Percentiles rank a stretch among this genome's conserved stretches.
Evolutionary conservation across 1,140 invertebrate species (phyloP).

Genomic region (Diorhabda carinulata): DNA sequence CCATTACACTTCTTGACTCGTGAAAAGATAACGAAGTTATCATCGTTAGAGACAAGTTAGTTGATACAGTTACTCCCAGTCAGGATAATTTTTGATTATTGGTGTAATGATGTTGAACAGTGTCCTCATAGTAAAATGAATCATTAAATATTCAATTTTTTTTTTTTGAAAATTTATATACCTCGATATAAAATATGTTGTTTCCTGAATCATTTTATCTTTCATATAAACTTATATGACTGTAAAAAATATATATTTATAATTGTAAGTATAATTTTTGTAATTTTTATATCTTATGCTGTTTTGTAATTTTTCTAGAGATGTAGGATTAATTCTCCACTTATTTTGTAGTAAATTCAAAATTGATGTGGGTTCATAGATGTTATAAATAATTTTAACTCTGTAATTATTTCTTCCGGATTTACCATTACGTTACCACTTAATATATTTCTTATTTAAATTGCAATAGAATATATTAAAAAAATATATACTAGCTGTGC

Average conservation of each 20-base stretch:
- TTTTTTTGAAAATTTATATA: background rate
- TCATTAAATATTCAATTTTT: background rate
- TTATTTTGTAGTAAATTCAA: background rate
- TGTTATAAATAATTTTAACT: background rate
- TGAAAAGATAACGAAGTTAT: too few relatives aligned
- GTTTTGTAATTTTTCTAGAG: conserved; percentile 13
- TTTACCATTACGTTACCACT: background rate
- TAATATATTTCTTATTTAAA: background rate
- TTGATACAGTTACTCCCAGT: too few relatives aligned
- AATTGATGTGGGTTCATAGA: background rate
- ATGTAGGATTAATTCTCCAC: conserved; percentile 5
- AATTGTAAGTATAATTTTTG: background rate
- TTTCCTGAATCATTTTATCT: background rate
- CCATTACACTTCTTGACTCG: too few relatives aligned
- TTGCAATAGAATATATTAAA: too few relatives aligned
- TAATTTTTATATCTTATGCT: conserved; percentile 5
- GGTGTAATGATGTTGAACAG: background rate
- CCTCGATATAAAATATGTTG: background rate
- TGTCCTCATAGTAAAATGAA: background rate
- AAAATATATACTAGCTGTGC: too few relatives aligned
- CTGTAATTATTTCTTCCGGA: background rate
- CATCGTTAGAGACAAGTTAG: too few relatives aligned
- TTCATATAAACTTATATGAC: conserved; percentile 1
- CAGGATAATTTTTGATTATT: too few relatives aligned
- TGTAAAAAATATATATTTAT: conserved; percentile 12